Conservation (phyloP, 2,797 vertebrate genomes). For the Simalia tracyae region DNA sequence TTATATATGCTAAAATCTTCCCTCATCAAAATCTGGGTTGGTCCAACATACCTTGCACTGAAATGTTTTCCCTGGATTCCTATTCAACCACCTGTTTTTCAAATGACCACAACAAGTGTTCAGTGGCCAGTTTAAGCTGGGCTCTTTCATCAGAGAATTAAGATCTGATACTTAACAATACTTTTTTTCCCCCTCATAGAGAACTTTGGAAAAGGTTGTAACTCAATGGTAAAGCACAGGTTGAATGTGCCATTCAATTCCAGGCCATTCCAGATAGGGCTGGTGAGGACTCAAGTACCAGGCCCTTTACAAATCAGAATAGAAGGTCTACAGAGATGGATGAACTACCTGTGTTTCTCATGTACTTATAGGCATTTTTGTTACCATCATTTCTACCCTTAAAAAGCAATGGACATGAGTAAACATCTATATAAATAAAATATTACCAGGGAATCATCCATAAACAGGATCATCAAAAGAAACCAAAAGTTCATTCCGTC, state of each 20-base stretch:
- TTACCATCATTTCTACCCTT: neutral
- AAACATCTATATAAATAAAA: neutral
- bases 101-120: neutral
- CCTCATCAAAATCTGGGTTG: too few relatives aligned
- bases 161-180: neutral
- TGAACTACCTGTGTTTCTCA: neutral
- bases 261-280: neutral
- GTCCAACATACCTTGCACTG: too few relatives aligned
- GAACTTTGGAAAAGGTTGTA: neutral
- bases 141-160: neutral
- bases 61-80: constrained; percentile 6
- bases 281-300: neutral
- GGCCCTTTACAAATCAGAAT: neutral
- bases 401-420: neutral
- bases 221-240: neutral
- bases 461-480: neutral
- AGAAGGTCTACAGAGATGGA: neutral
- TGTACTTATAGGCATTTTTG: neutral
- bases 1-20: too few relatives aligned
- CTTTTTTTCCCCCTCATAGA: neutral
- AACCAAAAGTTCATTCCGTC: constrained; percentile 12
- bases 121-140: constrained; percentile 10
- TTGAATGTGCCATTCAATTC: too few relatives aligned
- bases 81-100: constrained; percentile 4
- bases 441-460: neutral